Evolutionary conservation across 2,888 invertebrate genomes (phyloP).

Genomic region (Omphaloscelis lunosa): DNA sequence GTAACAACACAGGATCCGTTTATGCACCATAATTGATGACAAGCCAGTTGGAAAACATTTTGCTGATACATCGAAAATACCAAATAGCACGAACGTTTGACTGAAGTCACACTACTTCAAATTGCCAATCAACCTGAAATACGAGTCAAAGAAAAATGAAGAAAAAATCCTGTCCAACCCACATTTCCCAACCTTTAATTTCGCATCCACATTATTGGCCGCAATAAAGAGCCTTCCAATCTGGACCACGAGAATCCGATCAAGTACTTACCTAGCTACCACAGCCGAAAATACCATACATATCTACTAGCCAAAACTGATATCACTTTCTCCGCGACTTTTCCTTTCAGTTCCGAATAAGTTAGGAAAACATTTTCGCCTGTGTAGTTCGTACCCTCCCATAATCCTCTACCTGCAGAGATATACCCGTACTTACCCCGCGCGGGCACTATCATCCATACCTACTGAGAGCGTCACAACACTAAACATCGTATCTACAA

Average conservation of each 20-base stretch:
- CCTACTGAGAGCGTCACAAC: conserved; percentile 76
- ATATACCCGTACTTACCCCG: conserved; percentile 89
- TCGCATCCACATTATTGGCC: conserved; percentile 17
- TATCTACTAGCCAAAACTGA: conserved; percentile 70
- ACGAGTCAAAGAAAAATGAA: conserved; percentile 1
- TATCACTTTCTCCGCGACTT: conserved; percentile 87
- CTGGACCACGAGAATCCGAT: conserved; percentile 43
- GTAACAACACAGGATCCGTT: neutral
- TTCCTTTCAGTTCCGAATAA: conserved; percentile 88
- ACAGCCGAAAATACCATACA: conserved; percentile 56
- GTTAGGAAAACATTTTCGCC: conserved; percentile 90
- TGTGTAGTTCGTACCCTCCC: conserved; percentile 84
- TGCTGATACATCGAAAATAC: too few species aligned
- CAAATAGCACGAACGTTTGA: neutral
- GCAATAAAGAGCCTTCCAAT: conserved; percentile 43
- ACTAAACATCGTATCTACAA: conserved; percentile 57
- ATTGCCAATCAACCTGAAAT: conserved; percentile 9
- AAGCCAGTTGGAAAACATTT: neutral
- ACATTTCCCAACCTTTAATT: conserved; percentile 19
- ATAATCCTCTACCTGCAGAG: conserved; percentile 90
- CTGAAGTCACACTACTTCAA: neutral
- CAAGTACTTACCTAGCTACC: conserved; percentile 17
- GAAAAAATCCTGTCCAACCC: conserved; percentile 5
- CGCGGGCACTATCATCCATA: conserved; percentile 89
- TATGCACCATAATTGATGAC: neutral